phyloP scores from a whole-genome alignment of 2,797 vertebrate genomes.

The Phrynocephalus vlangalii region DNA sequence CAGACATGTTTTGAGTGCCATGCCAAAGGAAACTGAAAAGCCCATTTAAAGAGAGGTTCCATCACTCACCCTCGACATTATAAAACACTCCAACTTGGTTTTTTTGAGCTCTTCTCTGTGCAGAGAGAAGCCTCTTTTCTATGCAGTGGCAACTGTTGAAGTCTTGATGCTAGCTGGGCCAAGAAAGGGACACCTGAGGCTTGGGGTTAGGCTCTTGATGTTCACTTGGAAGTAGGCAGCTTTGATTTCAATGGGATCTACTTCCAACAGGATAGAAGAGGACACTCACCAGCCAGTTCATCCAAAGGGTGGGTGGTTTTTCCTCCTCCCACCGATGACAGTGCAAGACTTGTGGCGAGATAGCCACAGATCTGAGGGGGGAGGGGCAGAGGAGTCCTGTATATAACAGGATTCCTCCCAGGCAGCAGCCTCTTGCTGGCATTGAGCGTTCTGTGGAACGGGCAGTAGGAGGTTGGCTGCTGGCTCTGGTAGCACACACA shows the following conservation, averaged over 20 bases:
- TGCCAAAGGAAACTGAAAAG: slow-evolving; percentile 26
- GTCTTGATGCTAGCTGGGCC: neutral
- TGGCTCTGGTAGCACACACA: no score
- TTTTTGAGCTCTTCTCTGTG: neutral
- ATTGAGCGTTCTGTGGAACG: no score
- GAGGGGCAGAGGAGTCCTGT: no score
- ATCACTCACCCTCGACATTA: neutral
- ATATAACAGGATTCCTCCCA: no score
- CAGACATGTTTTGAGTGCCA: neutral
- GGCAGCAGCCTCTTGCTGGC: no score
- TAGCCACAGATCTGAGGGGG: no score
- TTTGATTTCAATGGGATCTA: neutral
- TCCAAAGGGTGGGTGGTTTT: no score
- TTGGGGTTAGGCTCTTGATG: neutral
- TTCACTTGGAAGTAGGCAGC: neutral
- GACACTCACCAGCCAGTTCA: no score
- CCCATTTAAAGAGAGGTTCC: neutral
- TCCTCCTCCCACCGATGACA: no score
- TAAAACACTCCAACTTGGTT: neutral
- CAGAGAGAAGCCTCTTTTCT: neutral
- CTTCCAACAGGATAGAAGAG: no score
- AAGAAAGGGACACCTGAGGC: neutral
- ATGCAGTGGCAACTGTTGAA: neutral
- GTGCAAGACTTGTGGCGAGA: no score
- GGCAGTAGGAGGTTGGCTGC: no score